Base-by-base conservation (phyloP, 1,140 invertebrate genomes). In the Trichogramma pretiosum region DNA sequence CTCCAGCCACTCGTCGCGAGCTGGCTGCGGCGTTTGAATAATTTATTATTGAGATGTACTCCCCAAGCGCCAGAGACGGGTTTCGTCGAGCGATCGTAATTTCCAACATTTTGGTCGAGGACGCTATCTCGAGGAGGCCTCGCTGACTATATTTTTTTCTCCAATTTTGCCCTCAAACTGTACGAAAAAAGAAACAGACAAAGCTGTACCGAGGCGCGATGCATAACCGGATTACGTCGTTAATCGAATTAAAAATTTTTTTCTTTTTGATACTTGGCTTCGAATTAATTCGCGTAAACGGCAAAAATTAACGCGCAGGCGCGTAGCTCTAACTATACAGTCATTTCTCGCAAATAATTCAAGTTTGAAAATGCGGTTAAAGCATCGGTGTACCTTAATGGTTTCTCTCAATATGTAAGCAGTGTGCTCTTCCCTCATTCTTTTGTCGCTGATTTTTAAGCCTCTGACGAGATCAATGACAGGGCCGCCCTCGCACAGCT, bases 351-450 rank as follows among this genome's bases (percentile, higher is more conserved):
- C 21, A 32, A 19, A 19, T 14, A 13, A 43, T 10, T 2, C 8
- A 2, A 34, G 24, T 2, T 3, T 18, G 11, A 3, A 48, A 48
- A 48, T 41, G 38, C 38, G 32, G 38, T 44, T 50, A 45, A 17
- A n/a, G n/a, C n/a, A n/a, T 4, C 54, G 66, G 74, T n/a, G n/a
- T 75, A 85, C 84, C 76, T 87, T 85, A 50, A 89, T 83, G 54
- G 82, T 80, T 78, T 93, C 88, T 60, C 81, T 84, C 38, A 93
- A 74, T 55, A 93, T 85, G 65, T 84, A 89, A 39, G 83, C 87
- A 50, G 93, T 90, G 58, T 93, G 83, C 60, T 87, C 82, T 65
- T 93, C 89, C 26, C 77, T 77, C 77, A 92, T 80, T 67, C 82
- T 78, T 62, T 81, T 81, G 60, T 84, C 80, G 46, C 75, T 67